Base-by-base conservation (phyloP, 2,888 invertebrate species). In the Branchellion lobata region DNA sequence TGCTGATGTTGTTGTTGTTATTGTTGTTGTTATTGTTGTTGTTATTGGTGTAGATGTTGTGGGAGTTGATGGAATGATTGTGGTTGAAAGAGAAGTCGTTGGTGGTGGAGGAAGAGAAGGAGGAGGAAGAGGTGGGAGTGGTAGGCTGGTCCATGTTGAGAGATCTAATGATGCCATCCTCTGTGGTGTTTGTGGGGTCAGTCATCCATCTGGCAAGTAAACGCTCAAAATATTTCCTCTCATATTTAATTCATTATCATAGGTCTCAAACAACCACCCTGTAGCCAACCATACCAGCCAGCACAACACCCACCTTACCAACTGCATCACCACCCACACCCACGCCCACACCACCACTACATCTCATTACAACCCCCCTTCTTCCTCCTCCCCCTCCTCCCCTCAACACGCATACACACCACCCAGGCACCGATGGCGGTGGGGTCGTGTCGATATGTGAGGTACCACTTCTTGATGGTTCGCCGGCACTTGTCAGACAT, bases 381-480 rank as follows among this genome's bases (percentile, higher is more conserved):
- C 65, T 21, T 8, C 29, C n/a, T 65, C 8, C 29, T 21, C 65
- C 65, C 3, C 65, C 29, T 21, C 29, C n/a, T 65, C n/a, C 21
- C 14, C 5, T 14, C 40, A 40, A 40, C 40, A 40, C 5, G 40
- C 40, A 5, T 14, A 5, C 40, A 5, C 29, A 5, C n/a, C 65
- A 65, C 3, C 3, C 3, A 65, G 5, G n/a, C 74, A 83, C 83
- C 83, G 71, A 83, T 82, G 47, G 82, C 80, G 71, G 79, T 80
- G 24, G 84, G 83, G 72, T 83, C 77, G 57, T 82, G 82, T 57
- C 81, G 78, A 78, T 81, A 88, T 80, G 87, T 86, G 79, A 89
- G 84, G 82, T 88, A 89, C 89, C 89, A 89, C 81, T 85, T 85
- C 84, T 88, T 89, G 82, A 89, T 88, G 83, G 88, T 87, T 80